Conservation (phyloP, 2,888 invertebrate genomes). For the Chrysomela aeneicollis region DNA sequence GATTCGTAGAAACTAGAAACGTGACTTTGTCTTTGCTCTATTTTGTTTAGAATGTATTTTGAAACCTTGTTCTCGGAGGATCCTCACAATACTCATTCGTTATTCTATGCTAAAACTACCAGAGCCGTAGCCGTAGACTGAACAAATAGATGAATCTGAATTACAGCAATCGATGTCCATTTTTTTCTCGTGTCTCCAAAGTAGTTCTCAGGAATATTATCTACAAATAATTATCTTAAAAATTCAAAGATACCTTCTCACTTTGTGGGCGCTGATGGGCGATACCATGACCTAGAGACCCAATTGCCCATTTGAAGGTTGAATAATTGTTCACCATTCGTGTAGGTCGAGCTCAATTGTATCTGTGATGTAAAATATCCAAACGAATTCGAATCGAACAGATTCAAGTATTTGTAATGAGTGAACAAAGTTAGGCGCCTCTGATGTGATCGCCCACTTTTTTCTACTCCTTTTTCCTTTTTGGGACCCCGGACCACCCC, state of each 20-base stretch:
- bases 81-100: constrained; percentile 36
- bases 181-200: no score
- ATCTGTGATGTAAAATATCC: neutral
- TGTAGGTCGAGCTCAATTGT: neutral
- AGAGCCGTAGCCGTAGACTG: constrained; percentile 6
- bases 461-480: neutral
- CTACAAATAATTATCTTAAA: no score
- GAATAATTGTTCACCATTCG: neutral
- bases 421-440: neutral
- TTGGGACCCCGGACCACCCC: neutral
- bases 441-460: neutral
- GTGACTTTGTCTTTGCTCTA: constrained; percentile 38
- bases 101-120: constrained; percentile 32
- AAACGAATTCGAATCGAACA: neutral
- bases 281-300: neutral
- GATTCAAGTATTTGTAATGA: neutral
- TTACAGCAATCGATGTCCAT: neutral
- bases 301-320: neutral
- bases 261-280: neutral
- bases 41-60: constrained; percentile 38
- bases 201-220: no score
- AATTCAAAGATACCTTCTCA: neutral
- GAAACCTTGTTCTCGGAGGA: constrained; percentile 34
- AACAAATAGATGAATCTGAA: neutral
- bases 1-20: constrained; percentile 41